Evolutionary conservation across 2,888 invertebrate species (phyloP), one percentile per base, ranked within the genome.

Genomic region (Tetranychus truncatus): DNA sequence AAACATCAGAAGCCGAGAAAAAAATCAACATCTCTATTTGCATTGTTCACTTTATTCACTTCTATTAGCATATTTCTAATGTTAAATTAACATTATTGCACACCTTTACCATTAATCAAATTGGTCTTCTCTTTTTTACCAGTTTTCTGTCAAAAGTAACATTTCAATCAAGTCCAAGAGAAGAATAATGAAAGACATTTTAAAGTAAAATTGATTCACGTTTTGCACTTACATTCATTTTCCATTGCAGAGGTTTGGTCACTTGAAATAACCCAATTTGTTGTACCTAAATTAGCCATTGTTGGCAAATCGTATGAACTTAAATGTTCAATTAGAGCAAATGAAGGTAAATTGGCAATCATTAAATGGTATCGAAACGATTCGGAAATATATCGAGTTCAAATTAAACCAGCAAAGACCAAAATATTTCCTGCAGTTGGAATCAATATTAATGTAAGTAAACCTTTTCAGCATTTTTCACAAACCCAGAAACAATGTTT

Each of bases 281-380:
- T 18, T 11, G 69, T 69, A 18, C 69, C 69, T 20, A n/a, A 69
- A 24, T 18, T 11, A 24, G 69, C n/a, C 15, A 3, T 69, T 34
- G 69, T n/a, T n/a, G 69, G 69, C 4, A 69, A 24, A 11, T 69
- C 69, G 8, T 18, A 9, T 69, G 9, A 20, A 69, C n/a, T 69
- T 18, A 69, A 18, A 11, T 69, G 69, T 4, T 21, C 24, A 20
- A 21, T n/a, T 9, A n/a, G 24, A 21, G 9, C 24, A 2, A n/a
- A 24, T 34, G 11, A 11, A 9, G 24, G 69, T 6, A 24, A n/a
- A 24, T 69, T 69, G 69, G 24, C 20, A 20, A 69, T 9, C 11
- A 24, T 69, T 34, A 69, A 69, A 24, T 69, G 69, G 69, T 69
- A 69, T 34, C 20, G 24, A 18, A 69, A 69, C n/a, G 69, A 69